A percentile compares a stretch with the other conserved stretches of the same genome.
phyloP scores from a whole-genome alignment of 1,140 invertebrate species.

The Phthorimaea operculella region DNA sequence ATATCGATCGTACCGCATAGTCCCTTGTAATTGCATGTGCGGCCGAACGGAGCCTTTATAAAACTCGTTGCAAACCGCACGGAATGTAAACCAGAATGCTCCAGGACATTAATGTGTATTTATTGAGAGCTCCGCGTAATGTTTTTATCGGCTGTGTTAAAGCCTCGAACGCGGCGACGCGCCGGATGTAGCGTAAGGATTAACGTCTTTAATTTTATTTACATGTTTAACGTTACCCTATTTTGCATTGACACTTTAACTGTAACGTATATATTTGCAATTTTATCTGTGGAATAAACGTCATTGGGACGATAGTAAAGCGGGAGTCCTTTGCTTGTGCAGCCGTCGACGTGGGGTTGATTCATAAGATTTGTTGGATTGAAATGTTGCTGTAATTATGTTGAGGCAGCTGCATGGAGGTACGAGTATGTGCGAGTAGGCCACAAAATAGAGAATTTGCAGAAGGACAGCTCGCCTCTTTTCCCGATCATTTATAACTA shows the following conservation, averaged over 20 bases:
- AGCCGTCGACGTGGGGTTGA: conserved; percentile 19
- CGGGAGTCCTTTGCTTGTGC: neutral
- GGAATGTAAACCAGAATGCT: conserved; percentile 64
- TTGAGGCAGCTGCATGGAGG: conserved; percentile 20
- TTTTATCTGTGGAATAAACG: conserved; percentile 28
- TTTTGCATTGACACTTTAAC: conserved; percentile 26
- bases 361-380: conserved; percentile 22
- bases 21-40: conserved; percentile 64
- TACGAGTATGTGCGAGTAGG: conserved; percentile 10
- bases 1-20: conserved; percentile 59
- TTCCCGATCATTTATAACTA: no score
- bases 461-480: no score
- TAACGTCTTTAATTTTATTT: conserved; percentile 14
- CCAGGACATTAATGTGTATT: conserved; percentile 65
- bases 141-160: conserved; percentile 61
- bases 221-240: conserved; percentile 19
- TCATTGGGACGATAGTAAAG: neutral
- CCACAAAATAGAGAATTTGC: no score
- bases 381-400: conserved; percentile 36
- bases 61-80: conserved; percentile 62
- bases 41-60: conserved; percentile 58
- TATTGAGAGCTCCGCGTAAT: conserved; percentile 64
- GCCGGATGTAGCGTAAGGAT: conserved; percentile 32
- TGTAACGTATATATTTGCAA: conserved; percentile 24
- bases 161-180: conserved; percentile 35